These are phyloP conservation scores for Drosophila arizonae DNA, from an alignment of 1,140 invertebrate species.

Conservation along the genomic window DNA sequence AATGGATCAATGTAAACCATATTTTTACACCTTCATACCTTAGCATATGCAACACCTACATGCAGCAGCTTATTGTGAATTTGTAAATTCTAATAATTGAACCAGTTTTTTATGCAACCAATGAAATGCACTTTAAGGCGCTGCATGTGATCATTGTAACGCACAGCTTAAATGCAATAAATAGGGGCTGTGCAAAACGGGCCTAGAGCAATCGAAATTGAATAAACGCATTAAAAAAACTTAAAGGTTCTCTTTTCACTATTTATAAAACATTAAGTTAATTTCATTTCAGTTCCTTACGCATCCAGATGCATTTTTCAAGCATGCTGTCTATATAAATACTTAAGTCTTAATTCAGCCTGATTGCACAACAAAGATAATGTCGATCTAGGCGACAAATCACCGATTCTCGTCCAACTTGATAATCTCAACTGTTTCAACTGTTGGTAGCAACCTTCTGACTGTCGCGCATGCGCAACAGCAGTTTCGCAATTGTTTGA, in stretches of 20 bases:
- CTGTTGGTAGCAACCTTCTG: conserved; percentile 27
- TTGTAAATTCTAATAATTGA: background rate
- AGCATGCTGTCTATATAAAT: conserved; percentile 15
- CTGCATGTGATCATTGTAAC: conserved; percentile 34
- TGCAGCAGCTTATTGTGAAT: conserved; percentile 5
- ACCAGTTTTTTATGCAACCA: background rate
- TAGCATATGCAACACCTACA: conserved; percentile 25
- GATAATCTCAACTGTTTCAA: conserved; percentile 25
- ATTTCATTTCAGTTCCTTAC: conserved; percentile 1
- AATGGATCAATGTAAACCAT: conserved; percentile 56
- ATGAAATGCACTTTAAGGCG: background rate
- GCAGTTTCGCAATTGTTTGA: conserved; percentile 65
- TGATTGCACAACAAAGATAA: conserved; percentile 45
- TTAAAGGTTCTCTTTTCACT: background rate
- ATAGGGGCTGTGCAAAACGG: conserved; percentile 41
- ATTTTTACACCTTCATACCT: conserved; percentile 66
- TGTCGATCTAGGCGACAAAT: conserved; percentile 1
- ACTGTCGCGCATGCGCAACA: conserved; percentile 68
- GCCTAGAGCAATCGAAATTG: conserved; percentile 51
- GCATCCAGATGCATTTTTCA: conserved; percentile 22
- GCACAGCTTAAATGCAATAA: conserved; percentile 54
- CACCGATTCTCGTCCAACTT: conserved; percentile 3
- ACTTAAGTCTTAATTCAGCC: conserved; percentile 46
- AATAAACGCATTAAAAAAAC: conserved; percentile 60
- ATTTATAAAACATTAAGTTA: background rate